Evolutionary conservation across 92 coral and sea anemone species (phyloP).

Genomic region (Bergia sp.): DNA sequence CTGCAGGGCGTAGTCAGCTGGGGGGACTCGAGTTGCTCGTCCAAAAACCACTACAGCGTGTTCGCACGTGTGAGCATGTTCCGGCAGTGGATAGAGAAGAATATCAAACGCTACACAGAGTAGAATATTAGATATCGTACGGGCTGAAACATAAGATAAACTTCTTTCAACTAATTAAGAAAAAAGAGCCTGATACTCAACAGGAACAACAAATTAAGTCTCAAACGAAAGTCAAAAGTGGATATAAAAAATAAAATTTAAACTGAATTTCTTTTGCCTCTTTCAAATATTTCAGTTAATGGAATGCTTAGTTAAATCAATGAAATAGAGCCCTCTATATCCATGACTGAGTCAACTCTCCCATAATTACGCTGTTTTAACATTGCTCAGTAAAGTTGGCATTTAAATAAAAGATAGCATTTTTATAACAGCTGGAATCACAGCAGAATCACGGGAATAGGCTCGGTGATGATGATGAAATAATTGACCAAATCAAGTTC

Average conservation of each 20-base stretch:
- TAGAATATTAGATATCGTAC: not conserved
- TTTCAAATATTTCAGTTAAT: not conserved
- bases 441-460: no score
- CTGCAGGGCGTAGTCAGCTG: constrained; percentile 77
- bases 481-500: no score
- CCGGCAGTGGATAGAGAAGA: constrained; percentile 59
- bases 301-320: no score
- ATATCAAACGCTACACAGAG: constrained; percentile 18
- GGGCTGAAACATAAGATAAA: not conserved
- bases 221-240: not conserved
- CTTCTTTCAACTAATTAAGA: no score
- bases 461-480: no score
- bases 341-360: no score
- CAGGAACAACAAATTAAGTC: not conserved
- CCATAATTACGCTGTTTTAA: no score
- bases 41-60: constrained; percentile 53
- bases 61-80: constrained; percentile 69
- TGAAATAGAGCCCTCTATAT: no score
- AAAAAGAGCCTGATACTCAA: not conserved
- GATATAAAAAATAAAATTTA: no score
- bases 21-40: constrained; percentile 59
- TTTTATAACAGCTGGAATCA: no score
- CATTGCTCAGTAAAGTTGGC: no score
- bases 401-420: no score
- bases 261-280: not conserved